Conservation (phyloP, 2,888 invertebrate genomes). For the Nasonia oneida region DNA sequence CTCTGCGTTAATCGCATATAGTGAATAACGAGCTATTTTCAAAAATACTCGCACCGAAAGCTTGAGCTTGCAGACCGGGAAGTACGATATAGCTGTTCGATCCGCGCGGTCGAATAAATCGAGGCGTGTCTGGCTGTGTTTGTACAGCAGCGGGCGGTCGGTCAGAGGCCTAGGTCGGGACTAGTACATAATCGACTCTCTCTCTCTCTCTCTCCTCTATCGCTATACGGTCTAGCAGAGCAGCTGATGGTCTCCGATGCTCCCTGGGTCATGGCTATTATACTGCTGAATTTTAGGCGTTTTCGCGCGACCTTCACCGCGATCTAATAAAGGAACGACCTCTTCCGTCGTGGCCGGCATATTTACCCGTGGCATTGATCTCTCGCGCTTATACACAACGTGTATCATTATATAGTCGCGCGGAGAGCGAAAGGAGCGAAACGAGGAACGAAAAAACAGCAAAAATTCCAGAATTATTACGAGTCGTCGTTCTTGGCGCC, state of each 20-base stretch:
- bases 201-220: background rate
- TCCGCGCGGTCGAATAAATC: slow-evolving; percentile 62
- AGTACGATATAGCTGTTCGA: slow-evolving; percentile 31
- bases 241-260: slow-evolving; percentile 7
- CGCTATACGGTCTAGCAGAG: slow-evolving; percentile 2
- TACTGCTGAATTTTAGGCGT: slow-evolving; percentile 9
- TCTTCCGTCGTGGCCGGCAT: background rate
- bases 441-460: too few relatives aligned
- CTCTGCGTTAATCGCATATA: background rate
- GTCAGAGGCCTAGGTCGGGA: slow-evolving; percentile 68
- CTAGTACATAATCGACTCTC: slow-evolving; percentile 25
- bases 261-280: slow-evolving; percentile 42
- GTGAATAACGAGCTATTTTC: background rate
- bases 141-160: slow-evolving; percentile 50
- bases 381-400: background rate
- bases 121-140: slow-evolving; percentile 56
- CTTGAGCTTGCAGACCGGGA: background rate
- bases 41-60: background rate
- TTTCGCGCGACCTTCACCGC: slow-evolving; percentile 38
- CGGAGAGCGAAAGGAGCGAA: too few relatives aligned
- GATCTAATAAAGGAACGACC: slow-evolving; percentile 28
- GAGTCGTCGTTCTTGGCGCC: background rate
- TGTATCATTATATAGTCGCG: background rate
- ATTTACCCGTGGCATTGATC: slow-evolving; percentile 4
- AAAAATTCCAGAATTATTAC: background rate